Percentiles rank a stretch among this genome's conserved stretches.
Conservation (phyloP, 2,113 vertebrate genomes). For the Charina bottae region DNA sequence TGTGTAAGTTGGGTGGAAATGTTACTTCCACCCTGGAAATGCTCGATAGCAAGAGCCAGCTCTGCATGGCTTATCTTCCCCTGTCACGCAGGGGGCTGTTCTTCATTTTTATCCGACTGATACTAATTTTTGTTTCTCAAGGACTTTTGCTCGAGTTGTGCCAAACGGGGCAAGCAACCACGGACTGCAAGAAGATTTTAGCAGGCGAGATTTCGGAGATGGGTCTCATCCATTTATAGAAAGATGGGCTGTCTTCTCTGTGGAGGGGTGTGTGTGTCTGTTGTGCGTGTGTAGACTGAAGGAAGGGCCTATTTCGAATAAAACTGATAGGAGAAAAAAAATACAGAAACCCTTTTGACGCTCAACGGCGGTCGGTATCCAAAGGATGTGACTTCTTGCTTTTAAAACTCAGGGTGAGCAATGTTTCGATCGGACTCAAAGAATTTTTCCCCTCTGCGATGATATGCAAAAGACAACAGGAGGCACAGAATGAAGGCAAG, state of each 20-base stretch:
- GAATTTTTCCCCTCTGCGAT: slow-evolving; percentile 44
- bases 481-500: slow-evolving; percentile 35
- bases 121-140: background rate
- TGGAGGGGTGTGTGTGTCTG: background rate
- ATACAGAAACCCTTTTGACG: background rate
- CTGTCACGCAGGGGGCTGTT: background rate
- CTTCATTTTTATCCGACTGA: background rate
- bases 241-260: background rate
- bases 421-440: slow-evolving; percentile 45
- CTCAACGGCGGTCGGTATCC: background rate
- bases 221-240: background rate
- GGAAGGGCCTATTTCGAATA: background rate
- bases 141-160: too few species aligned
- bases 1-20: background rate
- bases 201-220: background rate
- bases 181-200: background rate
- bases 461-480: slow-evolving; percentile 44
- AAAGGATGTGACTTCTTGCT: slow-evolving; percentile 16
- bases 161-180: background rate
- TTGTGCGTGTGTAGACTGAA: background rate
- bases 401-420: slow-evolving; percentile 53
- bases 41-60: slow-evolving; percentile 17
- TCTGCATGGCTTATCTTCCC: background rate
- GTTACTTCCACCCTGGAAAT: slow-evolving; percentile 10
- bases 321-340: slow-evolving; percentile 12